Evolutionary conservation across 2,888 invertebrate genomes (phyloP), one percentile per base, ranked within the genome.

Genomic region (Stomorhina lunata): DNA sequence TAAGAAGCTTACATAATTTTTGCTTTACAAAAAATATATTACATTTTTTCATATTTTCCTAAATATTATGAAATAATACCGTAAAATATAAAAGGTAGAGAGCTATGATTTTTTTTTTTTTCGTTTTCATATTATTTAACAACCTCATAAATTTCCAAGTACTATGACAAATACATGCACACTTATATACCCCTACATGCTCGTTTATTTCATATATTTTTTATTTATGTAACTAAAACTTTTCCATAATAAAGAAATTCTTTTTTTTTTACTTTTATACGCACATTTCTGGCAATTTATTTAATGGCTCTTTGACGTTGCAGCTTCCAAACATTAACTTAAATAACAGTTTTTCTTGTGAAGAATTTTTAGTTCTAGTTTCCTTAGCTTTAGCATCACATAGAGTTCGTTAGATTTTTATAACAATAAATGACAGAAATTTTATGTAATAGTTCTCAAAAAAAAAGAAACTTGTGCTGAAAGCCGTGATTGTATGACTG

Each of bases 271-370:
- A 22, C 5, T 37, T 37, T 34, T 37, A n/a, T n/a, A 37, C 59
- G 37, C n/a, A 59, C 37, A 12, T n/a, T 22, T 20, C 34, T 34
- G 34, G 59, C 37, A 37, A 59, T 59, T 59, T 59, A 37, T 59
- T 22, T 34, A 37, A 59, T 59, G 22, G 17, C 32, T 20, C 17
- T 12, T 32, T 57, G 55, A 17, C 32, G 55, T 32, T 45, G 43
- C 45, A 63, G n/a, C 45, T 45, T 45, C 29, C 29, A 45, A 45
- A 29, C 63, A 63, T 43, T 17, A 63, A 63, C 27, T 45, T 63
- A 34, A 57, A 57, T 57, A 34, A 37, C 10, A 20, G 63, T 43
- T 63, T 63, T 37, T n/a, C n/a, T 63, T n/a, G n/a, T n/a, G n/a
- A n/a, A n/a, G n/a, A n/a, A 17, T 45, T 43, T 63, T 43, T 43